Percentiles rank a stretch among this genome's conserved stretches.
phyloP scores from a whole-genome alignment of 2,113 vertebrate species.

The Elachura formosa region DNA sequence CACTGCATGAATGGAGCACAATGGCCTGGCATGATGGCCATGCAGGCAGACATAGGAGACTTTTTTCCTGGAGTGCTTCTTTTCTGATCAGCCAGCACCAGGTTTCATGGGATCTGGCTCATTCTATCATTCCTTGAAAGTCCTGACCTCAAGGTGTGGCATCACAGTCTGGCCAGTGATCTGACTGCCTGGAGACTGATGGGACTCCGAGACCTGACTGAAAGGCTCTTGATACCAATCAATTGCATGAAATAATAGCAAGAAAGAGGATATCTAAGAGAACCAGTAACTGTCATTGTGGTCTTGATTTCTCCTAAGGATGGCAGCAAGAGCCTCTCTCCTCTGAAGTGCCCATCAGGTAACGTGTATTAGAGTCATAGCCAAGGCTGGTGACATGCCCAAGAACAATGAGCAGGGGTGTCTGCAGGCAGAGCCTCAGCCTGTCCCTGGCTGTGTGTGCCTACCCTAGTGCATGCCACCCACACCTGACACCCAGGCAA shows the following conservation, averaged over 20 bases:
- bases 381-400: not conserved
- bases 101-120: not conserved
- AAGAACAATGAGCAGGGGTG: accelerated
- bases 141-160: not conserved
- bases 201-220: accelerated
- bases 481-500: not conserved
- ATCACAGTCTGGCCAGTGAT: not conserved
- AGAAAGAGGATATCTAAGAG: not conserved
- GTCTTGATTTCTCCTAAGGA: not conserved
- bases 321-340: not conserved
- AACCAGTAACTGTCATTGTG: not conserved
- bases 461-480: not conserved
- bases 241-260: not conserved
- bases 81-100: not conserved
- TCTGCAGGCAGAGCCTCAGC: not conserved
- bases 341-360: not conserved
- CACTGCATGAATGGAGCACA: accelerated
- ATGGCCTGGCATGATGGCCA: not conserved
- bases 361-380: accelerated
- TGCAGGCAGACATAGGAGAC: not conserved
- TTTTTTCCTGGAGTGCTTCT: not conserved
- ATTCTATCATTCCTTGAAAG: not conserved
- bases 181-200: not conserved
- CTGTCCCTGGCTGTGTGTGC: not conserved
- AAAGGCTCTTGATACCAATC: not conserved